These are phyloP conservation scores for Callionymus lyra DNA, from an alignment of 2,113 vertebrate genomes.

Conservation along the genomic window DNA sequence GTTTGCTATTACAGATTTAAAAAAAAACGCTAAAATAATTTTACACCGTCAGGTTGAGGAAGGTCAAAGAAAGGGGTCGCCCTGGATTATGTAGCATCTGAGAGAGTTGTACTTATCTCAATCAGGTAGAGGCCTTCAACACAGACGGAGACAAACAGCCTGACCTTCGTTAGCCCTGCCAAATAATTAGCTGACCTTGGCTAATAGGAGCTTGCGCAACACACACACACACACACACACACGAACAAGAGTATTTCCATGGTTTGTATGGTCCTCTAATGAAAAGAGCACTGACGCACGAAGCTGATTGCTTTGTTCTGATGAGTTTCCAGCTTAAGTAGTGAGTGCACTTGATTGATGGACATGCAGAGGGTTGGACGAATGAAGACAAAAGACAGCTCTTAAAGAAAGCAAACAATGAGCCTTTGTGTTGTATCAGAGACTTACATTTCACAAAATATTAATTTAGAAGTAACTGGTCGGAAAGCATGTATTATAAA, in stretches of 20 bases:
- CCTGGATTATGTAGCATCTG: no score
- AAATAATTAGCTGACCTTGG: constrained; percentile 70
- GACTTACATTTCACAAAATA: neutral
- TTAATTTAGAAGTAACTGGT: constrained; percentile 2
- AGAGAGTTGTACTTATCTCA: constrained; percentile 60
- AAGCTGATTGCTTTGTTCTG: constrained; percentile 58
- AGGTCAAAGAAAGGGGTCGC: constrained; percentile 6
- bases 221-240: constrained; percentile 18
- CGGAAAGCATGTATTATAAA: no score
- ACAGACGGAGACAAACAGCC: constrained; percentile 53
- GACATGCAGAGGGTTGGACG: constrained; percentile 23
- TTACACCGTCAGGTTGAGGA: no score
- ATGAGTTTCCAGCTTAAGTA: constrained; percentile 55
- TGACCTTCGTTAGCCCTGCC: constrained; percentile 69
- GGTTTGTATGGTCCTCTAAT: constrained; percentile 42
- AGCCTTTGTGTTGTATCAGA: neutral
- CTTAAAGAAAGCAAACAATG: no score
- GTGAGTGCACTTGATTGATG: constrained; percentile 44
- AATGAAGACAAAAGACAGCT: constrained; percentile 7
- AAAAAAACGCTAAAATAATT: no score
- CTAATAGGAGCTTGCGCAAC: constrained; percentile 56
- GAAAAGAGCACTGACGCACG: constrained; percentile 45
- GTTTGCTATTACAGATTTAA: no score
- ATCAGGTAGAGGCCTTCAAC: constrained; percentile 52
- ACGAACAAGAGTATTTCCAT: constrained; percentile 3